Evolutionary conservation across 2,113 vertebrate species (phyloP).

Genomic region (Archilochus colubris): DNA sequence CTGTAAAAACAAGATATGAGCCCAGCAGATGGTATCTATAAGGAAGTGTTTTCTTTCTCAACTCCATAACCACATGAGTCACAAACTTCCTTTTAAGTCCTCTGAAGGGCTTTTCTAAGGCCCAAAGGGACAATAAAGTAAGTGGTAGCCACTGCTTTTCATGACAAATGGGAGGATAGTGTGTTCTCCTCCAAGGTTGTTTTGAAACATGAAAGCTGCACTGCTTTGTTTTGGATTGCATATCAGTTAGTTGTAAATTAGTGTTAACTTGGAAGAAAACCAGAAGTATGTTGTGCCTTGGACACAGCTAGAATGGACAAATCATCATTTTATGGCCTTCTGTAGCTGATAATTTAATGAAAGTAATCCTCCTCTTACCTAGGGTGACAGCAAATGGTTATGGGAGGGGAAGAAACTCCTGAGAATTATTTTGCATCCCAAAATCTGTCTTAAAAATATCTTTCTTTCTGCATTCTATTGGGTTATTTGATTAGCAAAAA

Average conservation of each 20-base stretch:
- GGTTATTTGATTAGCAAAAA: not conserved
- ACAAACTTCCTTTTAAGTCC: conserved; percentile 40
- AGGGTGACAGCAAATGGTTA: not conserved
- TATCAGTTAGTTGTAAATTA: not conserved
- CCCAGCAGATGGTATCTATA: conserved; percentile 61
- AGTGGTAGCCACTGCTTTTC: not conserved
- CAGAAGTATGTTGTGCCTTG: not conserved
- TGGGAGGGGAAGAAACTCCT: not conserved
- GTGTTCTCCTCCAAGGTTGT: not conserved
- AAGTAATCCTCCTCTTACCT: not conserved
- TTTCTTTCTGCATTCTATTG: not conserved
- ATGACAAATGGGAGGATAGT: not conserved
- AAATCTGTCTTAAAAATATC: not conserved
- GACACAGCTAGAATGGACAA: not conserved
- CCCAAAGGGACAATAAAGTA: not conserved
- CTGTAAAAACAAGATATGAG: conserved; percentile 61
- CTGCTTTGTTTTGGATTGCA: not conserved
- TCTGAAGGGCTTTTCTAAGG: not conserved
- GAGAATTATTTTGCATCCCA: not conserved
- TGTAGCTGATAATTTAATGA: not conserved
- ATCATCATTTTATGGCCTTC: not conserved
- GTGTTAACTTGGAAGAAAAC: not conserved
- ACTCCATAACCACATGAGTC: not conserved
- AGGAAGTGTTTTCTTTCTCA: conserved; percentile 60
- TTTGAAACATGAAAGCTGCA: not conserved